phyloP scores from a whole-genome alignment of 2,113 vertebrate genomes.

The Halichoeres trimaculatus region DNA sequence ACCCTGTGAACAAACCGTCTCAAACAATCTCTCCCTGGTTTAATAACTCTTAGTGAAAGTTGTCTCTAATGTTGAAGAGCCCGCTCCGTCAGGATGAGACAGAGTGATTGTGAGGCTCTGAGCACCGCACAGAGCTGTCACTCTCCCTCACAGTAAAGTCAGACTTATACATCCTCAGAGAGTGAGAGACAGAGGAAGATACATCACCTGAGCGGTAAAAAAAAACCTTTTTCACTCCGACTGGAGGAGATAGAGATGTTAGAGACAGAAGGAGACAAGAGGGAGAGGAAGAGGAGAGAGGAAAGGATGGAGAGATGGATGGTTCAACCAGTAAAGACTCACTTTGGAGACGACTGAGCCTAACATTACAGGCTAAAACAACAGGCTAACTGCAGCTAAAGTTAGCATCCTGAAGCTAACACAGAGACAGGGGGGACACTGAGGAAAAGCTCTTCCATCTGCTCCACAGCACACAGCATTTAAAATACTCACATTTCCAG shows the following conservation, averaged over 20 bases:
- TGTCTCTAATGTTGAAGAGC: slow-evolving; percentile 3
- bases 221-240: slow-evolving; percentile 37
- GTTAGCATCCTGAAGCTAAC: no score
- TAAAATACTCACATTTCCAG: no score
- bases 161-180: slow-evolving; percentile 31
- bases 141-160: slow-evolving; percentile 43
- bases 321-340: no score
- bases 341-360: no score
- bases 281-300: slow-evolving; percentile 2
- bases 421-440: no score
- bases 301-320: background rate
- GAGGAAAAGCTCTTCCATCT: no score
- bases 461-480: no score
- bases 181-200: slow-evolving; percentile 49
- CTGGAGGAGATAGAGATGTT: slow-evolving; percentile 50
- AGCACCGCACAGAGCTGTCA: slow-evolving; percentile 41
- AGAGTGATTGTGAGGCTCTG: slow-evolving; percentile 8
- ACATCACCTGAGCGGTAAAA: slow-evolving; percentile 62
- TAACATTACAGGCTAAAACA: no score
- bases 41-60: background rate
- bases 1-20: no score
- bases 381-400: no score
- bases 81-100: slow-evolving; percentile 6
- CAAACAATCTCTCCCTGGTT: background rate
- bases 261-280: slow-evolving; percentile 49